Conservation (phyloP, 2,113 vertebrate genomes). For the Colius striatus region DNA sequence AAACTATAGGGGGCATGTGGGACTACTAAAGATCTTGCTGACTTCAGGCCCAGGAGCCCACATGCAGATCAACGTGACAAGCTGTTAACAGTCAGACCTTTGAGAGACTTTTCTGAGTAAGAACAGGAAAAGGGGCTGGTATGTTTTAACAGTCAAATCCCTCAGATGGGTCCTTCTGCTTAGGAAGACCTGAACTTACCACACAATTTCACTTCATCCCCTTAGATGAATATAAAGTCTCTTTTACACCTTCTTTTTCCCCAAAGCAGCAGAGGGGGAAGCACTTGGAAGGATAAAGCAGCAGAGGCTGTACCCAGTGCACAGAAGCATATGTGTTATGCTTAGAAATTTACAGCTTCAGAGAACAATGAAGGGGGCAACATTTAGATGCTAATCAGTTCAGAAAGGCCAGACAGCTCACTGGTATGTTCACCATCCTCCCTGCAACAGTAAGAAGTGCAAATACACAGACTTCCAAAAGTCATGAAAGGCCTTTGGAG, state of each 20-base stretch:
- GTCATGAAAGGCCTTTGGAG: neutral
- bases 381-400: neutral
- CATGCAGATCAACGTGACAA: neutral
- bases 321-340: too few relatives aligned
- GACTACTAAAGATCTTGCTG: neutral
- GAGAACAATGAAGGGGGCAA: neutral
- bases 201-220: neutral
- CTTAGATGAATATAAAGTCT: neutral
- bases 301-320: neutral
- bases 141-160: neutral
- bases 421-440: neutral
- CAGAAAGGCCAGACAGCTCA: neutral
- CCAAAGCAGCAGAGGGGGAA: neutral
- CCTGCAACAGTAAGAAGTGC: slow-evolving; percentile 40
- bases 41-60: neutral
- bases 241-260: neutral
- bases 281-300: neutral
- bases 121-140: neutral
- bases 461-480: slow-evolving; percentile 16
- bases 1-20: neutral
- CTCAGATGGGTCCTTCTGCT: neutral
- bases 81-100: neutral
- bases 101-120: neutral
- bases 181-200: neutral
- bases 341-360: neutral